A percentile compares a stretch with the other conserved stretches of the same genome.
phyloP scores from a whole-genome alignment of 2,888 invertebrate genomes.

The Sussaba pulchella region DNA sequence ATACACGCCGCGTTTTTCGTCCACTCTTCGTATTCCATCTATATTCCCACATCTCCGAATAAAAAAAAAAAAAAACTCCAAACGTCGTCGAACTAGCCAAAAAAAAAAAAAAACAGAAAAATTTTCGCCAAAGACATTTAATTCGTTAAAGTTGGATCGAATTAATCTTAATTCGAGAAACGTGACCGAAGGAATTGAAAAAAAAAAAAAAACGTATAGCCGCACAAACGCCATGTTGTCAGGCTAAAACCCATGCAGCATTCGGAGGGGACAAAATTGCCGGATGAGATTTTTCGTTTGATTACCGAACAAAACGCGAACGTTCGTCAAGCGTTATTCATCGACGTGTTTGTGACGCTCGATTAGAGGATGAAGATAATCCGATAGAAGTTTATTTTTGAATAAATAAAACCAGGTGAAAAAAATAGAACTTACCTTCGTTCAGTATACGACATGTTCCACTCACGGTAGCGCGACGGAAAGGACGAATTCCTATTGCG shows the following conservation, averaged over 20 bases:
- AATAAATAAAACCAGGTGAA: constrained; percentile 63
- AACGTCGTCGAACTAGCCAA: no score
- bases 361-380: constrained; percentile 13
- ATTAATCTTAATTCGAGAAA: constrained; percentile 59
- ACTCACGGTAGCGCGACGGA: constrained; percentile 91
- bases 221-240: constrained; percentile 86
- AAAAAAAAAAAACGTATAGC: constrained; percentile 75
- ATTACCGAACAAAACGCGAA: constrained; percentile 11
- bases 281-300: constrained; percentile 43
- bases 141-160: no score
- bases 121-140: no score
- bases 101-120: no score
- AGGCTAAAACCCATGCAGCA: constrained; percentile 80
- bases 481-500: constrained; percentile 86
- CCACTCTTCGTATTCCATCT: no score
- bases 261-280: constrained; percentile 71
- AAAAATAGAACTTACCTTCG: constrained; percentile 90
- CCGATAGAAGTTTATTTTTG: constrained; percentile 38
- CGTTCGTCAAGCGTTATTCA: constrained; percentile 26
- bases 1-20: no score
- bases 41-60: no score
- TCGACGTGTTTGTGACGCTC: constrained; percentile 15
- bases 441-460: constrained; percentile 94
- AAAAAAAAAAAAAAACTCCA: no score
- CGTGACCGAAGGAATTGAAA: no score